phyloP scores from a whole-genome alignment of 2,888 invertebrate genomes.

The Pterostichus madidus region DNA sequence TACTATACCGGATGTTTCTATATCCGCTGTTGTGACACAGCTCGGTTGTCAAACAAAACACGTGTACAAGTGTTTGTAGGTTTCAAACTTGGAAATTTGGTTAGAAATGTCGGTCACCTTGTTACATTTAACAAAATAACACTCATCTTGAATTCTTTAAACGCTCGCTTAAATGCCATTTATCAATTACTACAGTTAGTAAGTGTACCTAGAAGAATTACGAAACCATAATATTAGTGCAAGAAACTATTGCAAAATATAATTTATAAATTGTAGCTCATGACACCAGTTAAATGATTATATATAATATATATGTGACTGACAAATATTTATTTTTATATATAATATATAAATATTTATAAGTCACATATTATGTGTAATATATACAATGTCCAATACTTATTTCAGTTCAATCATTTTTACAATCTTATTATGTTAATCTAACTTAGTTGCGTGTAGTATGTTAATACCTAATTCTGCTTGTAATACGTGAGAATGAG shows the following conservation, averaged over 20 bases:
- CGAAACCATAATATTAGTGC: slow-evolving; percentile 13
- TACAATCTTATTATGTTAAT: too few relatives aligned
- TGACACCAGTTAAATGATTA: background rate
- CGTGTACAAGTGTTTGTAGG: slow-evolving; percentile 13
- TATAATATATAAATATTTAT: too few relatives aligned
- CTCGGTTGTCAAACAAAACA: slow-evolving; percentile 42
- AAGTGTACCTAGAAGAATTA: slow-evolving; percentile 16
- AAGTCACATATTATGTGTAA: too few relatives aligned
- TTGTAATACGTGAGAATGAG: too few relatives aligned
- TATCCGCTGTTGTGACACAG: slow-evolving; percentile 30
- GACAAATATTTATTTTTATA: too few relatives aligned
- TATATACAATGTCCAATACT: too few relatives aligned
- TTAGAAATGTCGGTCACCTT: background rate
- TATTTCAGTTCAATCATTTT: too few relatives aligned
- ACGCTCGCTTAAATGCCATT: slow-evolving; percentile 32
- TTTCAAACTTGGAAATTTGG: background rate
- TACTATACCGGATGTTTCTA: slow-evolving; percentile 39
- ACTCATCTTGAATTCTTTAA: slow-evolving; percentile 14
- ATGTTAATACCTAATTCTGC: too few relatives aligned
- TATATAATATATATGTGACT: too few relatives aligned
- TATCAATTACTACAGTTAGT: slow-evolving; percentile 37
- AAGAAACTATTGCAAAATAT: slow-evolving; percentile 39
- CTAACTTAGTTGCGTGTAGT: too few relatives aligned
- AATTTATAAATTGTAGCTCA: background rate
- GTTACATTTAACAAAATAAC: slow-evolving; percentile 19